Percentiles rank a stretch among this genome's conserved stretches.
These are phyloP conservation scores for Montipora sp. DNA, from an alignment of 64 coral and sea anemone genomes.

Conservation along the genomic window DNA sequence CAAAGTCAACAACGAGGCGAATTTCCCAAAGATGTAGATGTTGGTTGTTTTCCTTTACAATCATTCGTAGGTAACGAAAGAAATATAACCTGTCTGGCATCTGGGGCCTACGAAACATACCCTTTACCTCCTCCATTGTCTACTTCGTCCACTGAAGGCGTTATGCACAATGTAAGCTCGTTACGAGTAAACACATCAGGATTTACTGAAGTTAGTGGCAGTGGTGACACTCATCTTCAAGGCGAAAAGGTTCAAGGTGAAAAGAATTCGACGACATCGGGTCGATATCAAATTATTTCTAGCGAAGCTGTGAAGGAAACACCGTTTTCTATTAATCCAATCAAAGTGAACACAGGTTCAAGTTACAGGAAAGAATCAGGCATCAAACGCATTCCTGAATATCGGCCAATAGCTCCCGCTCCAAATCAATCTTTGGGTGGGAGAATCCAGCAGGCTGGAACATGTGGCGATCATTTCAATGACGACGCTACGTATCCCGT, in stretches of 20 bases:
- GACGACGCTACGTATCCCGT: not conserved
- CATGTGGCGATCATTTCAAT: not conserved
- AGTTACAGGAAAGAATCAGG: not conserved
- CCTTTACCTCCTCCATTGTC: not conserved
- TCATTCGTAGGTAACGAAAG: not conserved
- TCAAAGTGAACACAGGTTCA: not conserved
- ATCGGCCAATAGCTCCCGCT: slow-evolving; percentile 7
- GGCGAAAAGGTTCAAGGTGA: not conserved
- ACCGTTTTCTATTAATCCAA: not conserved
- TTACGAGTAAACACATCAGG: too few species aligned
- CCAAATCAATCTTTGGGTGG: not conserved
- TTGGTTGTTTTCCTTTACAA: not conserved
- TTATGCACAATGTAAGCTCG: not conserved
- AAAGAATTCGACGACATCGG: not conserved
- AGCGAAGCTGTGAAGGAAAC: not conserved
- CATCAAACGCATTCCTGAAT: not conserved
- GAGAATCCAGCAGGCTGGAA: not conserved
- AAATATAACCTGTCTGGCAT: not conserved
- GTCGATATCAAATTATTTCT: not conserved
- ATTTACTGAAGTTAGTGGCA: not conserved
- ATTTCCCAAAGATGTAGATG: not conserved
- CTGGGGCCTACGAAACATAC: not conserved
- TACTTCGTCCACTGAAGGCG: not conserved
- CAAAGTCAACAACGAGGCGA: not conserved
- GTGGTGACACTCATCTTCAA: not conserved